Conservation (phyloP, 2,888 invertebrate species). For the Phrixothrix hirtus region DNA sequence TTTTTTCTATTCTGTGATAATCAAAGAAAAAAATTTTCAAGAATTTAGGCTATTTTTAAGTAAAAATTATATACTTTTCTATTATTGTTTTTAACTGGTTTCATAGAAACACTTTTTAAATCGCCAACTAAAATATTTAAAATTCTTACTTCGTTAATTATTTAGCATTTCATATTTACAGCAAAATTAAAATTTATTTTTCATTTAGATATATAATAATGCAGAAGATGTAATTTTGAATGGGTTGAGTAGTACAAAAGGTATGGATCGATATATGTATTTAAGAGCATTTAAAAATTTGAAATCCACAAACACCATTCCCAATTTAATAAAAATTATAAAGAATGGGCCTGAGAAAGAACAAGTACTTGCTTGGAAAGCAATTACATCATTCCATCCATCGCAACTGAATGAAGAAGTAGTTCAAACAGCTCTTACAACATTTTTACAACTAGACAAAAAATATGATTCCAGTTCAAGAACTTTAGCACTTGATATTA, state of each 20-base stretch:
- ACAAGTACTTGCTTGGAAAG: slow-evolving; percentile 70
- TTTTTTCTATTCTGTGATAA: too few species aligned
- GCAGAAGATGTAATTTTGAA: slow-evolving; percentile 52
- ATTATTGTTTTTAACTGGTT: too few species aligned
- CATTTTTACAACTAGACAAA: slow-evolving; percentile 64
- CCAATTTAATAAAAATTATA: slow-evolving; percentile 62
- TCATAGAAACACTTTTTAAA: background rate
- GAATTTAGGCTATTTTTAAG: too few species aligned
- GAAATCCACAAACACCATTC: slow-evolving; percentile 63
- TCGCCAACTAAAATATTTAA: background rate
- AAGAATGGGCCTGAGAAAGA: slow-evolving; percentile 59
- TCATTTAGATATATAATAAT: slow-evolving; percentile 49
- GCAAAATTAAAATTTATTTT: background rate
- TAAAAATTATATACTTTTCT: too few species aligned
- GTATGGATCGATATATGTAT: slow-evolving; percentile 63
- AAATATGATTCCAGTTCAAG: slow-evolving; percentile 71
- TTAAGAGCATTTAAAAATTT: slow-evolving; percentile 74
- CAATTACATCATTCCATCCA: slow-evolving; percentile 61
- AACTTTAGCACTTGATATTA: slow-evolving; percentile 70
- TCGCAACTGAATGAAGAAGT: slow-evolving; percentile 53
- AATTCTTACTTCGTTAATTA: too few species aligned
- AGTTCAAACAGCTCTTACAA: slow-evolving; percentile 57
- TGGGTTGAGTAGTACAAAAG: slow-evolving; percentile 50
- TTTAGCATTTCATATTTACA: too few species aligned
- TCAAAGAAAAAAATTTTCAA: too few species aligned